Evolutionary conservation across 1,140 invertebrate genomes (phyloP), one percentile per base, ranked within the genome.

Genomic region (Plodia interpunctella): DNA sequence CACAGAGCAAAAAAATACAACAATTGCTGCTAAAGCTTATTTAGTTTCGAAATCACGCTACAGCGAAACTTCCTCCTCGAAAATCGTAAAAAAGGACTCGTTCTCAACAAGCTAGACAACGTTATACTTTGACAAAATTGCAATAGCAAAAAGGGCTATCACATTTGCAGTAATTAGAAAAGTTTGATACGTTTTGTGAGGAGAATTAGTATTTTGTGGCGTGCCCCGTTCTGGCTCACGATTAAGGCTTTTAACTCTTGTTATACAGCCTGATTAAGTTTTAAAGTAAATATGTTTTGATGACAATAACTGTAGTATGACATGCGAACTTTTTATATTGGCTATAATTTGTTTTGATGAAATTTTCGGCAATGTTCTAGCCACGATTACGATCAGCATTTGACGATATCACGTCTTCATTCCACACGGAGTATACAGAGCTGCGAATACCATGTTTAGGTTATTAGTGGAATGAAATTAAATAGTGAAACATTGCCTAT

Each of bases 151-250:
- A 64, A 61, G 70, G 72, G 63, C 67, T 75, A 75, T 78, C 81
- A 75, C 78, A 73, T 80, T 81, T 72, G 69, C 60, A 60, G 69
- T 85, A 85, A 85, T 85, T 85, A 83, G 77, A 78, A 83, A 85
- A 85, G 80, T 44, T 44, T 44, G 38, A 44, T 44, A 44, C 38
- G 38, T 44, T 44, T 44, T 44, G 38, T 44, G 38, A 44, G 38
- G 10, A 44, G 38, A 44, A 44, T 44, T 44, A 44, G 38, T 44
- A 44, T 44, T 44, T 44, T 44, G 38, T 44, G 38, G 38, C 38
- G 38, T 44, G 13, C 38, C 38, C 38, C 38, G 38, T 44, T 44
- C 38, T 6, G 13, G 10, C 38, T 44, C 35, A 11, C 38, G 38
- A 44, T 44, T 44, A 44, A 15, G 38, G 38, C 38, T 44, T 44